Base-by-base conservation (phyloP, 2,113 vertebrate species). In the Bolborhynchus lineola region DNA sequence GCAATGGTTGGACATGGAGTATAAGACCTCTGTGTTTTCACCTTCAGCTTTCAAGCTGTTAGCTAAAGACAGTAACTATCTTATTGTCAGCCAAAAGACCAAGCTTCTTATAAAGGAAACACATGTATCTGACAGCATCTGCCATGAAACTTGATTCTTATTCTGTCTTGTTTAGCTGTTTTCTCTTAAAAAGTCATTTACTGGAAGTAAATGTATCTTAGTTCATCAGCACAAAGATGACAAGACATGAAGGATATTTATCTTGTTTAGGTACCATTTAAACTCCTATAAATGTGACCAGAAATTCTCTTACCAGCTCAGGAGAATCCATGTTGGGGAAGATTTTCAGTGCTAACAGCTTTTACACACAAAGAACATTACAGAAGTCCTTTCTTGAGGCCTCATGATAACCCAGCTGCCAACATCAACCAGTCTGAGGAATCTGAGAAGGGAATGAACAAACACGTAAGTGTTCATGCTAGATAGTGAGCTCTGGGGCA, bases 171-270 rank as follows among this genome's bases (percentile, higher is more conserved):
- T 81, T 92, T 93, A 72, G 65, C 65, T 92, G 83, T 82, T 95
- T 94, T 92, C 77, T 82, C 49, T 95, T 65, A 93, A 79, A 86
- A 86, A 95, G 86, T 82, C 86, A 76, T 88, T 53, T 31, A 53
- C 65, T 20, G 33, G 47, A 93, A 92, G 64, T 23, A 81, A 84
- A 91, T 9, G 33, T 33, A 82, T 35, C 62, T 86, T n/a, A 88
- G 60, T 35, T 86, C 59, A 86, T 20, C 86, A 79, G 41, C 49
- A 84, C 39, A 76, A 63, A 81, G 88, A 92, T 13, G n/a, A 84
- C 62, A 72, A 79, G 93, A 88, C 23, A 63, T 26, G 78, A 75
- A 25, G 42, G 70, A 53, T 69, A 84, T 75, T 86, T 90, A 69
- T 79, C 77, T 94, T 88, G 46, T 81, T 77, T 86, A 72, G 50